These are phyloP conservation scores for Panurus biarmicus DNA, from an alignment of 2,113 vertebrate genomes.

Conservation along the genomic window DNA sequence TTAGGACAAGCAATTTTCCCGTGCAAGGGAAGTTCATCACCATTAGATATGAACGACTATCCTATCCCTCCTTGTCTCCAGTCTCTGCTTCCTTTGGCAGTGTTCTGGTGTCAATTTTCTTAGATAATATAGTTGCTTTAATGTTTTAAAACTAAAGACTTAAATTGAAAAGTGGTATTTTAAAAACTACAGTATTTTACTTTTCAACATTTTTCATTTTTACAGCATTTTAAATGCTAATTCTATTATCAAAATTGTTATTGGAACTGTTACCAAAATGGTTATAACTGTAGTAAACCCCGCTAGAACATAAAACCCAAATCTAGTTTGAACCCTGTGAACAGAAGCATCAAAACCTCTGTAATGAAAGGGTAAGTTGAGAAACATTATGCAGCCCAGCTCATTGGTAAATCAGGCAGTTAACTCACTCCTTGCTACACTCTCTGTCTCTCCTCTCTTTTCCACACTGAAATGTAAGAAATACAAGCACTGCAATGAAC, in stretches of 20 bases:
- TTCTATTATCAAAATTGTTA: conserved; percentile 24
- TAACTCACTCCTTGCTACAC: background rate
- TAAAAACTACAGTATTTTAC: background rate
- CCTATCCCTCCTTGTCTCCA: background rate
- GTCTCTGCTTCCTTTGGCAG: background rate
- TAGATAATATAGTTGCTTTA: background rate
- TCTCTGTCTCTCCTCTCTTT: background rate
- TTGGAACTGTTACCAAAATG: conserved; percentile 3
- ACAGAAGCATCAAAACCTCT: background rate
- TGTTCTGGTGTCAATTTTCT: background rate
- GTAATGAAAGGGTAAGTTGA: background rate
- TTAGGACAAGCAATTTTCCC: background rate
- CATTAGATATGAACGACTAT: background rate
- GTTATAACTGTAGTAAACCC: background rate
- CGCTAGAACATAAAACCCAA: background rate
- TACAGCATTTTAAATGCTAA: conserved; percentile 14
- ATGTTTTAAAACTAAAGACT: conserved; percentile 12
- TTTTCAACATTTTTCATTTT: background rate
- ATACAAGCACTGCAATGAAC: background rate
- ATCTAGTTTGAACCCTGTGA: background rate
- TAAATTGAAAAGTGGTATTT: background rate
- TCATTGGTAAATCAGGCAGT: background rate
- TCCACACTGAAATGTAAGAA: background rate
- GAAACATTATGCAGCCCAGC: background rate
- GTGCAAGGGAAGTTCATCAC: background rate